Conservation (phyloP, 2,797 vertebrate species). For the Petrocephalus schoutedeni region DNA sequence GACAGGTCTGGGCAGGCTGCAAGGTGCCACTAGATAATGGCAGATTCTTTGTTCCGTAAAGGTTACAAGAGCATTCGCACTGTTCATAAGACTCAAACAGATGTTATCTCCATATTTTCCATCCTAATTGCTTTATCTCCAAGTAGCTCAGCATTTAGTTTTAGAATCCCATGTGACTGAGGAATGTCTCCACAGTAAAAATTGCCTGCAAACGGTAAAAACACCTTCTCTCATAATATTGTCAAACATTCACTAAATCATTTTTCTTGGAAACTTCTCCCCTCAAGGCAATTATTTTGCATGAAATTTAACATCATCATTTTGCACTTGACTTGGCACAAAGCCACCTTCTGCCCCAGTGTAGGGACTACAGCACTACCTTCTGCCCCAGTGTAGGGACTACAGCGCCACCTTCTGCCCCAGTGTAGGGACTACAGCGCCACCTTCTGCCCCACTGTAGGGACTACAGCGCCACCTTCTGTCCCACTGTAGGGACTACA, state of each 20-base stretch:
- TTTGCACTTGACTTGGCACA: neutral
- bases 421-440: slow-evolving; percentile 12
- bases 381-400: neutral
- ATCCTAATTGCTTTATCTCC: neutral
- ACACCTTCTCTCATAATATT: neutral
- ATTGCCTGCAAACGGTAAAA: neutral
- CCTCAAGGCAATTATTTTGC: neutral
- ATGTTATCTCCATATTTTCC: neutral
- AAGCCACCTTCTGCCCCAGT: neutral
- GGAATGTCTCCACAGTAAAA: neutral
- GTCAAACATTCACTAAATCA: neutral
- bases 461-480: slow-evolving; percentile 20
- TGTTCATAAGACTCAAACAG: neutral
- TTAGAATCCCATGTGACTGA: neutral
- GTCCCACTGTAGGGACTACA: neutral
- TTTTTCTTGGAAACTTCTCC: neutral
- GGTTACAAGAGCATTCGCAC: neutral
- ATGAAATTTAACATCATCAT: neutral
- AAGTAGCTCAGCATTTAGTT: neutral
- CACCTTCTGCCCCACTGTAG: slow-evolving; percentile 10
- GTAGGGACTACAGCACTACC: slow-evolving; percentile 18
- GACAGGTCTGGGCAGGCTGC: neutral
- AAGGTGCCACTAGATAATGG: neutral
- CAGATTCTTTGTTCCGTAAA: neutral
- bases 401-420: slow-evolving; percentile 3